Base-by-base conservation (phyloP, 1,140 invertebrate genomes). In the Triops longicaudatus region DNA sequence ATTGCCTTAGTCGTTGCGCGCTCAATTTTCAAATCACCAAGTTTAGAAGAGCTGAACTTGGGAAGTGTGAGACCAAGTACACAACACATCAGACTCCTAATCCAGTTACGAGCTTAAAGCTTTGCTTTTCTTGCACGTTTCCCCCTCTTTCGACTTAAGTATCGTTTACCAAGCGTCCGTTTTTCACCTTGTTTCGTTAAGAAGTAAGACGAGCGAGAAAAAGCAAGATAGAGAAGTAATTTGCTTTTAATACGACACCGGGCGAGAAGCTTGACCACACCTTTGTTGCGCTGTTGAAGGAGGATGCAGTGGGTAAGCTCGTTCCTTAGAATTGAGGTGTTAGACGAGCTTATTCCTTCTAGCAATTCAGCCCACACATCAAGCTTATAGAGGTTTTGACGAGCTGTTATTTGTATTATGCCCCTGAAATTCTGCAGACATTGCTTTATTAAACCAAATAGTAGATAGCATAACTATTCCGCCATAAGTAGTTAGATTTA, bases 101-200 rank as follows among this genome's bases (percentile, higher is more conserved):
- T 63, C 50, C 50, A 63, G 9, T 63, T 63, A 63, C 50, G 50
- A 63, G 50, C 50, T 63, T 63, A n/a, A 63, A 63, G 50, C n/a
- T 22, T 63, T 5, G 22, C 50, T 17, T 63, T 63, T 63, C 50
- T 63, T 63, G 17, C 50, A 63, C 22, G 50, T 63, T 63, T 22
- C 50, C 22, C 17, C 50, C 22, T 63, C 22, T 63, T 63, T 63
- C 50, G 0, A 17, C 50, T 44, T 63, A 22, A 22, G 50, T 63
- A n/a, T 22, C 50, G 50, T 22, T 63, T 22, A 22, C 22, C 50
- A 22, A 22, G 50, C 50, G 5, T 10, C 7, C n/a, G 14, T 63
- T 63, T 63, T 63, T 63, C 17, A n/a, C 50, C 22, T 10, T 63
- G 10, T 63, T 63, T 63, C 17, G 50, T 22, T 63, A 63, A 63